These are phyloP conservation scores for Pungitius pungitius DNA, from an alignment of 2,113 vertebrate species.

Conservation along the genomic window DNA sequence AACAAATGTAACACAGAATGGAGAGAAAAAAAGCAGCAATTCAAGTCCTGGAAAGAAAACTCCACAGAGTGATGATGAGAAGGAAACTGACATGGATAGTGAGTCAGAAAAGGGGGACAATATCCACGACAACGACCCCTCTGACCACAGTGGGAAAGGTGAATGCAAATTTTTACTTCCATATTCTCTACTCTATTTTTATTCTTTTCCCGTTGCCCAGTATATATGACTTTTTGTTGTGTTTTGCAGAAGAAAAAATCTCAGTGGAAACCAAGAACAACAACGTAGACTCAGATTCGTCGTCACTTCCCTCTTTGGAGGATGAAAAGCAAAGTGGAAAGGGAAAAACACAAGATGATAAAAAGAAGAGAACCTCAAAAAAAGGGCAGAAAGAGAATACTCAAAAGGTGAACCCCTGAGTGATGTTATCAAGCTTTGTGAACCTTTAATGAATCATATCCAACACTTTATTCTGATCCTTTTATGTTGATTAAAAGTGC, in stretches of 20 bases:
- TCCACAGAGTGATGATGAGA: conserved; percentile 24
- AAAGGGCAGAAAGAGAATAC: conserved; percentile 25
- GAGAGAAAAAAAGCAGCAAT: background rate
- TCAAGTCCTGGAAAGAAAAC: conserved; percentile 64
- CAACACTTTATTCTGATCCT: background rate
- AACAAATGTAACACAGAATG: conserved; percentile 5
- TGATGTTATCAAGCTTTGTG: background rate
- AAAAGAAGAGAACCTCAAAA: conserved; percentile 42
- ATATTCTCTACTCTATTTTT: too few relatives aligned
- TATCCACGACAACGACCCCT: conserved; percentile 12
- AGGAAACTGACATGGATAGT: conserved; percentile 4
- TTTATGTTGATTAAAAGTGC: background rate
- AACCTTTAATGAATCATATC: background rate
- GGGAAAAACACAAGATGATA: conserved; percentile 16
- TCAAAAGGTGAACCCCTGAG: conserved; percentile 59
- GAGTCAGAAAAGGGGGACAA: conserved; percentile 27
- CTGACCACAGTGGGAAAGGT: conserved; percentile 73
- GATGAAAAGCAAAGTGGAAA: conserved; percentile 49
- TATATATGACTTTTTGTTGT: background rate
- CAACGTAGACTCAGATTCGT: conserved; percentile 67
- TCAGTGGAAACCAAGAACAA: conserved; percentile 16
- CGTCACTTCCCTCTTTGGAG: conserved; percentile 73
- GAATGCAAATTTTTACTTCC: background rate
- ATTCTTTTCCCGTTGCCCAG: background rate
- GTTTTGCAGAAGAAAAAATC: conserved; percentile 33